Base-by-base conservation (phyloP, 1,140 invertebrate species). In the Trichogramma pretiosum region DNA sequence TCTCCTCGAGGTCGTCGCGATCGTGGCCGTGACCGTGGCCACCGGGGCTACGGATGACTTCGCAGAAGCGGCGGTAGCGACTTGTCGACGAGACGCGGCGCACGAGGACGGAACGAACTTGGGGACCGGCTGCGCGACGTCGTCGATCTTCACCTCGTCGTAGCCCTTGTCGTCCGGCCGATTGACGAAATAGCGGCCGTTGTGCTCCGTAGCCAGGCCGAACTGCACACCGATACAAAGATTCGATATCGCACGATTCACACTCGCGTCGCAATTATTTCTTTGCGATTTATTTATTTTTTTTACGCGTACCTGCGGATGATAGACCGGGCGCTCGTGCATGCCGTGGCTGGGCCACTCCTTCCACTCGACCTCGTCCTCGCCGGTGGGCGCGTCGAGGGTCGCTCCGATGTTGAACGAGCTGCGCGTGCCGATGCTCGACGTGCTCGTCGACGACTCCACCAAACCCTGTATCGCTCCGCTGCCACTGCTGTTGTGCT, bases 331-430 rank as follows among this genome's bases (percentile, higher is more conserved):
- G 28, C 65, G 57, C 39, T 71, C 68, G 28, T 70, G 64, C 64
- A 68, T 68, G 17, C 66, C 68, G 46, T 68, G 64, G 3, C 48
- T 59, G 0, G 66, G 67, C 67, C 68, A 70, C 17, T 59, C 50
- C 22, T 59, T 63, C 54, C 59, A 61, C 26, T 68, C 53, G 13
- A 19, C 49, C 16, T 54, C 51, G 24, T 66, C 62, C 5, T 28
- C 36, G 35, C 50, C 32, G 0, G 59, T 60, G 0, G 65, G 65
- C 7, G 64, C 54, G n/a, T 68, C 59, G 50, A 64, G 61, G 35
- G 57, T 64, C 7, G 67, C 63, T 5, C 64, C 65, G 11, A 69
- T 56, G 10, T 59, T 68, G 34, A 58, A 62, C 50, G 65, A 57
- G 8, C 65, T 68, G 49, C 67, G 58, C 2, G 67, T 68, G 18